Conservation (phyloP, 2,797 vertebrate species). For the Todus mexicanus region DNA sequence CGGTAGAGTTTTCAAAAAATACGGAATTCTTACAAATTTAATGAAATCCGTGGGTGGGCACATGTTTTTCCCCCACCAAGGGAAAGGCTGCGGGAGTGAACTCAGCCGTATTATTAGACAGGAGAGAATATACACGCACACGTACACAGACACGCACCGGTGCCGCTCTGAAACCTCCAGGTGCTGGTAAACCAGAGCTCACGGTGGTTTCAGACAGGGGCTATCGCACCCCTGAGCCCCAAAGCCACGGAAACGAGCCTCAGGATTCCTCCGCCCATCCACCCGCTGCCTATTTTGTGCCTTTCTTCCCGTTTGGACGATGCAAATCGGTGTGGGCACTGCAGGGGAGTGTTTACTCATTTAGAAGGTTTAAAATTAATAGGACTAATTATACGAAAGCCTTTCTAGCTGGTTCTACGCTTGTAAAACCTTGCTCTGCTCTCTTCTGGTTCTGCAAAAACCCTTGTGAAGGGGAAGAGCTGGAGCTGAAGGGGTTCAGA, state of each 20-base stretch:
- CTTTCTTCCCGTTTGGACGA: rapidly evolving
- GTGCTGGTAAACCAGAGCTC: background rate
- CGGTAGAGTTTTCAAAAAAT: constrained; percentile 48
- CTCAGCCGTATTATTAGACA: background rate
- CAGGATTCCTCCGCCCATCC: background rate
- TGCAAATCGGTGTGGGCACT: background rate
- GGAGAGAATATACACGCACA: background rate
- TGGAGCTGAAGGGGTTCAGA: background rate
- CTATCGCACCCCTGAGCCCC: background rate
- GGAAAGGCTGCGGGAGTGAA: constrained; percentile 40
- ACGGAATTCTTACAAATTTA: constrained; percentile 59
- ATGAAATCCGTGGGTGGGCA: constrained; percentile 59
- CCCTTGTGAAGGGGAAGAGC: background rate
- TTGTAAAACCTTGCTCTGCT: background rate
- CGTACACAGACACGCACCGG: background rate
- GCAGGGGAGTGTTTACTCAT: background rate
- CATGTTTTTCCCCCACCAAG: constrained; percentile 1
- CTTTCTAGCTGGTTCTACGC: background rate
- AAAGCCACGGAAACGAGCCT: rapidly evolving
- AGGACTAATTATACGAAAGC: background rate
- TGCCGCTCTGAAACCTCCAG: background rate
- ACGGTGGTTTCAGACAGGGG: rapidly evolving
- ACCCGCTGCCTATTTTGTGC: background rate
- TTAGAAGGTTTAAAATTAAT: background rate
- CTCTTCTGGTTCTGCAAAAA: background rate